Base-by-base conservation (phyloP, 2,797 vertebrate species). In the Prionace glauca region DNA sequence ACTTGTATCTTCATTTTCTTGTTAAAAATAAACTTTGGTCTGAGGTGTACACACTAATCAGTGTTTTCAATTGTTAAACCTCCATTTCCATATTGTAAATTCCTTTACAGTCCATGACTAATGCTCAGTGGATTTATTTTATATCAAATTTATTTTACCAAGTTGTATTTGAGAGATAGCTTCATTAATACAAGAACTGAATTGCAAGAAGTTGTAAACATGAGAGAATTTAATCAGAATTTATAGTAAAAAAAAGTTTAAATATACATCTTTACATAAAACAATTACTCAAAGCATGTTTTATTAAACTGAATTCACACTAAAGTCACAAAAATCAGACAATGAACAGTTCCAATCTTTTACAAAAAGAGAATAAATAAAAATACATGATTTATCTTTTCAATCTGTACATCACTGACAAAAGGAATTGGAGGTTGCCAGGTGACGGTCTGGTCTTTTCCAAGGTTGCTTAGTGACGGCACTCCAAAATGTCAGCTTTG, bases 321-420 rank as follows among this genome's bases (percentile, higher is more conserved):
- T n/a, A 56, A 56, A 92, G 36, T 92, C 65, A 92, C 62, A n/a
- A 95, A 95, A 95, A 77, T 56, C 93, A 32, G 93, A 71, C 36
- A 72, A 71, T 74, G 69, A 74, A n/a, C 93, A 77, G 56, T 95
- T 95, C 45, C 93, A 77, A 95, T 95, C 93, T 95, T 95, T 77
- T 50, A 50, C 71, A 94, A 94, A 72, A 94, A 95, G 45, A 77
- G 45, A 95, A 95, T 95, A 95, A 95, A 95, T 95, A 95, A 50
- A 77, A 77, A 95, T 29, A 32, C 71, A 72, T 32, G 90, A 88
- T 88, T 94, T 72, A 29, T 41, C 60, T 95, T 77, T 77, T 32
- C 93, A 95, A 5, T 95, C 72, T 50, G 71, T 77, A 77, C 93
- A 95, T 72, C 93, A 92, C 18, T 69, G 45, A 95, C 93, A 95